Evolutionary conservation across 2,113 vertebrate genomes (phyloP).

Genomic region (Eira barbara): DNA sequence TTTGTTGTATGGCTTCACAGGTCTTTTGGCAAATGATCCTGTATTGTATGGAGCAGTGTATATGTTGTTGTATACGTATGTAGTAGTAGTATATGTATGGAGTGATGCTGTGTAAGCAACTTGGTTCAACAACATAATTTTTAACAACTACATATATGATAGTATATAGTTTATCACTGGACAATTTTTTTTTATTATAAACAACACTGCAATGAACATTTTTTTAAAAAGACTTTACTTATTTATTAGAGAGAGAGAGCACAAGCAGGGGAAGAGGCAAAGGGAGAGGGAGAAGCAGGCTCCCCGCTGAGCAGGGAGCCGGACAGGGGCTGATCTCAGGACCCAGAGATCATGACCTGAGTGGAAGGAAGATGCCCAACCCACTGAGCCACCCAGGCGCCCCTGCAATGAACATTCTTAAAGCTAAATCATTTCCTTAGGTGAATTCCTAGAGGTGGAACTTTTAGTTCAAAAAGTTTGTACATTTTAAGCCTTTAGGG

Average conservation of each 20-base stretch:
- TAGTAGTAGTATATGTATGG: background rate
- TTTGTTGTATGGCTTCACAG: background rate
- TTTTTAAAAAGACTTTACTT: background rate
- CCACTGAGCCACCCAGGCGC: background rate
- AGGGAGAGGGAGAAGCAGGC: background rate
- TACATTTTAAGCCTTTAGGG: background rate
- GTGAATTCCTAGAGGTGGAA: background rate
- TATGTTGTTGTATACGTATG: too few species aligned
- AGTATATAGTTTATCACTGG: background rate
- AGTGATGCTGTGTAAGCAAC: background rate
- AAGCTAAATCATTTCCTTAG: conserved; percentile 3
- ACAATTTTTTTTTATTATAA: background rate
- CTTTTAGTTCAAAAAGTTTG: background rate
- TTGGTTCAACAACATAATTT: background rate
- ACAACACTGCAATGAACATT: background rate
- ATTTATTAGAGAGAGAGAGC: background rate
- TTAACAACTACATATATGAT: background rate
- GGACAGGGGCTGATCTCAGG: too few species aligned
- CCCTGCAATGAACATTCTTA: background rate
- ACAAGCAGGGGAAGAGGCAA: background rate
- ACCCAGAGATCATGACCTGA: background rate
- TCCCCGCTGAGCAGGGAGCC: too few species aligned
- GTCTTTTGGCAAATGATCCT: background rate
- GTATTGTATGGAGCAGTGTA: background rate
- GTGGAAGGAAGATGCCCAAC: background rate